Evolutionary conservation across 2,113 vertebrate species (phyloP), one percentile per base, ranked within the genome.

Genomic region (Pungitius pungitius): DNA sequence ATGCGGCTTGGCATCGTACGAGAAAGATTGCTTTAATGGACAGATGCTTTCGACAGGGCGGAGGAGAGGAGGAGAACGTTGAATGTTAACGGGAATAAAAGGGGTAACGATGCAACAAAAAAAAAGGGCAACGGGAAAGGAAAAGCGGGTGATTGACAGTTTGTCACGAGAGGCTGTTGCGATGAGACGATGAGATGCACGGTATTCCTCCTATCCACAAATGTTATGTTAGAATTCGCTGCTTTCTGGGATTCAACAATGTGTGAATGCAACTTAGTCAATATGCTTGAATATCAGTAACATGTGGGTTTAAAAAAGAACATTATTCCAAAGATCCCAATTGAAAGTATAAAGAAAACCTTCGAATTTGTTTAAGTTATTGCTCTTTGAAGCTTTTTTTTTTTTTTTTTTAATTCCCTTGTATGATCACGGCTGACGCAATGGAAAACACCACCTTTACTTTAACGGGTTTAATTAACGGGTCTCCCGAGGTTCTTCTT

Each of bases 1-100:
- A 89, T 89, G 85, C 68, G 56, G 66, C 63, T 73, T 81, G 81
- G 80, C 78, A 75, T 80, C 65, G 58, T 66, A 73, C 70, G 79
- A 85, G 67, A 84, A 73, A 69, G 60, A 82, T 40, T 65, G 54
- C 64, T 72, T 78, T 75, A 75, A 86, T 77, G 68, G 80, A 82
- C 75, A 85, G 83, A 83, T 75, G 79, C 74, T 77, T 75, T 37
- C 13, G 17, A 35, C 12, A 1, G 52, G 49, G 66, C 26, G 18
- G 78, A 69, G 11, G 30, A 2, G 10, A 13, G 18, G 33, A 68
- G 6, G 30, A 30, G 30, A 5, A n/a, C n/a, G 49, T 14, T 27
- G 43, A 42, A 37, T 37, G 2, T 18, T 15, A 1, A 5, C 2
- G 47, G 5, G 49, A 30, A 45, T 22, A 0, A 57, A 67, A 33